Evolutionary conservation across 2,888 invertebrate genomes (phyloP), one percentile per base, ranked within the genome.

Genomic region (Eupithecia subumbrata): DNA sequence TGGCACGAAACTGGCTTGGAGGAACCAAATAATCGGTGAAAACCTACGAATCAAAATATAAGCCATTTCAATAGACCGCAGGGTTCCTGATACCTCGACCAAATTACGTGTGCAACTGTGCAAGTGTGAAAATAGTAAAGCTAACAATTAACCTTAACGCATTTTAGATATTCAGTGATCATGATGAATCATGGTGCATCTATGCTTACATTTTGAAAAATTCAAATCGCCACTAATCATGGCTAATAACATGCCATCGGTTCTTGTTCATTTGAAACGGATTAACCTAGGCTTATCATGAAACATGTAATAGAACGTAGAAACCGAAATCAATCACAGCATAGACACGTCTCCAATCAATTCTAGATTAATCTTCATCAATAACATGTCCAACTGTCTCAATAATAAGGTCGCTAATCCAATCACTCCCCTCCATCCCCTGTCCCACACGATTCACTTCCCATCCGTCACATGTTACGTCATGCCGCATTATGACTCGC

Each of bases 401-500:
- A 37, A 67, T 30, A 67, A 37, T 37, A 37, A 43, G 43, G 25
- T 43, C 68, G 14, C 12, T 25, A 60, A 25, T 60, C 60, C 25
- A 25, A 60, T 60, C 60, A 68, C 43, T 40, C n/a, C 40, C 8
- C 18, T 40, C 9, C 12, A 12, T n/a, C 40, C 66, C 37, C 40
- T 71, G 68, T 69, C 52, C 69, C 71, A 73, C 75, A 64, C 71
- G 12, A 73, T 64, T 70, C 69, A n/a, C 72, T 72, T 74, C 71
- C 71, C 77, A 77, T 77, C 77, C 75, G 68, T 68, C 77, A 77
- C 71, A 69, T 67, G 71, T 86, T 83, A 80, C 87, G 84, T 85
- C 85, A 87, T 81, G 80, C 80, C 85, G 87, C 86, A 84, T 82
- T 85, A 85, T 82, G 84, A 80, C 82, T 82, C 80, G 84, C 80